Base-by-base conservation (phyloP, 2,888 invertebrate genomes). In the Caenorhabditis drosophilae region DNA sequence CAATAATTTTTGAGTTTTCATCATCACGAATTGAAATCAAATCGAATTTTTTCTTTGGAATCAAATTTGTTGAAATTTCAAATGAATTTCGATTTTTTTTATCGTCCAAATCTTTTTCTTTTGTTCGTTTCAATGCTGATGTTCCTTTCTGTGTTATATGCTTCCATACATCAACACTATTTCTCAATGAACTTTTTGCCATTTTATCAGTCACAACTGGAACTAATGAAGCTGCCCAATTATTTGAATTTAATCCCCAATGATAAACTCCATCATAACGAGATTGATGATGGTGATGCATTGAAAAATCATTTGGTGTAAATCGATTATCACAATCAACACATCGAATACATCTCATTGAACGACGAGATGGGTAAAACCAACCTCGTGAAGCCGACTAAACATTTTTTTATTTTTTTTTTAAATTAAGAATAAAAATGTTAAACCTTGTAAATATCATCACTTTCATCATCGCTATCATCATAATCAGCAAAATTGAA, bases 401-500 rank as follows among this genome's bases (percentile, higher is more conserved):
- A 15, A 47, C 11, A 15, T 35, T 23, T 20, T 45, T n/a, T 6
- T 41, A 34, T 22, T 20, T 12, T 4, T n/a, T n/a, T n/a, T n/a
- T n/a, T n/a, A n/a, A n/a, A n/a, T n/a, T n/a, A n/a, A n/a, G n/a
- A n/a, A n/a, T n/a, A n/a, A n/a, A n/a, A n/a, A n/a, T n/a, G n/a
- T n/a, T n/a, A n/a, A n/a, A n/a, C n/a, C n/a, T n/a, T n/a, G n/a
- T n/a, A n/a, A n/a, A 34, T 20, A 22, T 35, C 35, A n/a, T 35
- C 47, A 22, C 35, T 12, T 35, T 47, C 47, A 2, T 34, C 12
- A 6, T 22, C 9, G 23, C 31, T 31, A 31, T 45, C 45, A 31
- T 27, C 15, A 27, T n/a, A 2, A 45, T 45, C 45, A 11, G n/a
- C n/a, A 16, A 45, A 45, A 20, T 45, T 45, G 45, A 18, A 45